Evolutionary conservation across 1,140 invertebrate genomes (phyloP).

Genomic region (Drosophila dunni): DNA sequence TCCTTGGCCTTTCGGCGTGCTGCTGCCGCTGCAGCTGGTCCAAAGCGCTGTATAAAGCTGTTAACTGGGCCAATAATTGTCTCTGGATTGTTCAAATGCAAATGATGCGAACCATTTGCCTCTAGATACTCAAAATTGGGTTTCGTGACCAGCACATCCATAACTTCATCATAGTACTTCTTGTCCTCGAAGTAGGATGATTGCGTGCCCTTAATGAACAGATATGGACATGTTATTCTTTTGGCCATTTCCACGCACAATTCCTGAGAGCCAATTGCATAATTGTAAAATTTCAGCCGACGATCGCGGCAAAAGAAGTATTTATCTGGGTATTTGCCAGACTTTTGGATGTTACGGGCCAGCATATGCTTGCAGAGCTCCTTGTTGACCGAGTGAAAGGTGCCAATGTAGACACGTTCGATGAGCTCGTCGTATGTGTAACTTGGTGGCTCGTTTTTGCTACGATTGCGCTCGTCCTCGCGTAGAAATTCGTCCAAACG

Average conservation of each 20-base stretch:
- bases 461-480: conserved; percentile 84
- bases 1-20: conserved; percentile 66
- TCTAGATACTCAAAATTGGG: conserved; percentile 87
- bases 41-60: conserved; percentile 86
- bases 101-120: conserved; percentile 90
- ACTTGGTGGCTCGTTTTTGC: conserved; percentile 86
- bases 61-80: conserved; percentile 86
- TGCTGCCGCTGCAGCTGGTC: conserved; percentile 63
- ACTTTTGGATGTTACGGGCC: conserved; percentile 86
- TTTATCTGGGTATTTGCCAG: conserved; percentile 86
- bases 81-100: conserved; percentile 90
- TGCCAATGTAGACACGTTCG: conserved; percentile 86
- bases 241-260: conserved; percentile 85
- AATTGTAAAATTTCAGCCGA: conserved; percentile 86
- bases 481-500: conserved; percentile 85
- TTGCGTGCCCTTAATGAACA: conserved; percentile 87
- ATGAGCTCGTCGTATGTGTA: conserved; percentile 87
- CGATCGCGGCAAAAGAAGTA: conserved; percentile 88
- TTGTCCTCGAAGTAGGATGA: conserved; percentile 86
- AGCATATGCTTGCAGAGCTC: conserved; percentile 87
- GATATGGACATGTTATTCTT: conserved; percentile 86
- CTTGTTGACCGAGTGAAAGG: conserved; percentile 86
- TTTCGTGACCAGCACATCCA: conserved; percentile 86
- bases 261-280: conserved; percentile 85
- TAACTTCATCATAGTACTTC: conserved; percentile 86